Percentiles rank a stretch among this genome's conserved stretches.
Evolutionary conservation across 2,113 vertebrate species (phyloP).

Genomic region (Nyctibius bracteatus): DNA sequence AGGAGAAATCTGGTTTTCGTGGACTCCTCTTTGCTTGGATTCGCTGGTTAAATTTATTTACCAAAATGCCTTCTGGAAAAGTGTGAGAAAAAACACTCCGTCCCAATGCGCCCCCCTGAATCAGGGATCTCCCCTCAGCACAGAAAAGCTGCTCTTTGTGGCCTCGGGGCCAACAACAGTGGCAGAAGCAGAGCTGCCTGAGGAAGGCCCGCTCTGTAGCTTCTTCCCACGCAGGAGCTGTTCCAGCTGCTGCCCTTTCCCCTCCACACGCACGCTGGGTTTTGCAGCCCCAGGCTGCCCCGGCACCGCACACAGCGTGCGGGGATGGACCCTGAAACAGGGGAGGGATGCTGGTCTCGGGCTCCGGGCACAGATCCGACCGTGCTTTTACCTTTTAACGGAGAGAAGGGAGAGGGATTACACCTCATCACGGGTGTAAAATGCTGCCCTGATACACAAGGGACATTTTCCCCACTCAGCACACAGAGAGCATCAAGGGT

Average conservation of each 20-base stretch:
- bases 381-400: accelerated
- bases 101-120: neutral
- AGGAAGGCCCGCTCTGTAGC: neutral
- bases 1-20: neutral
- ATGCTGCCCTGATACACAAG: neutral
- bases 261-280: too few species aligned
- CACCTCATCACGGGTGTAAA: neutral
- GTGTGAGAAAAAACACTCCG: accelerated
- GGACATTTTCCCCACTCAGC: neutral
- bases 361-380: accelerated
- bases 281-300: neutral
- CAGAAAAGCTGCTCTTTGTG: neutral
- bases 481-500: neutral
- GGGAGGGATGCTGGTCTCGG: neutral
- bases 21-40: neutral
- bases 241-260: neutral
- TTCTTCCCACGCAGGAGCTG: neutral
- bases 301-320: neutral
- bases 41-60: neutral
- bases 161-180: neutral
- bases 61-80: neutral
- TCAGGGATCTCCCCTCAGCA: neutral
- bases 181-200: neutral
- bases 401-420: neutral
- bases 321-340: neutral